phyloP scores from a whole-genome alignment of 2,797 vertebrate species.

The Ispidina picta region DNA sequence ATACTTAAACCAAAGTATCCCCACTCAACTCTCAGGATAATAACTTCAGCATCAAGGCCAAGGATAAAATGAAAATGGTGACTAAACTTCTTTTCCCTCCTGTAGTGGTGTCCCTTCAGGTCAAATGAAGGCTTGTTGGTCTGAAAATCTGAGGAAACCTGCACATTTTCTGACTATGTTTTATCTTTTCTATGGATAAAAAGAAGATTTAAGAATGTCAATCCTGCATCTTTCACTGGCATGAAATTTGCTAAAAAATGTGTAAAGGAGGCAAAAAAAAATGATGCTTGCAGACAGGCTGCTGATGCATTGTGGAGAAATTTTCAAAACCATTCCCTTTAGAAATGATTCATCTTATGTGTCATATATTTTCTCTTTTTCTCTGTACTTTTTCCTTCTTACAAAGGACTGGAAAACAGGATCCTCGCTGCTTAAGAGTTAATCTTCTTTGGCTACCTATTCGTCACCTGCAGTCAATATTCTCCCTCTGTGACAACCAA shows the following conservation, averaged over 20 bases:
- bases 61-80: not conserved
- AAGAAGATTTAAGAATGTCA: slow-evolving; percentile 36
- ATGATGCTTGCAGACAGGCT: slow-evolving; percentile 13
- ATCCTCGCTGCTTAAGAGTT: slow-evolving; percentile 45
- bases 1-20: not conserved
- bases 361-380: not conserved
- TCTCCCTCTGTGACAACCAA: not conserved
- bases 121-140: not conserved
- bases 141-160: slow-evolving; percentile 23
- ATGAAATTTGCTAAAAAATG: slow-evolving; percentile 41
- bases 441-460: slow-evolving; percentile 49
- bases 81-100: not conserved
- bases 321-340: slow-evolving; percentile 38
- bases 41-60: not conserved
- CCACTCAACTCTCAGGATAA: not conserved
- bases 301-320: slow-evolving; percentile 16
- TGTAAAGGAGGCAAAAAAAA: not conserved
- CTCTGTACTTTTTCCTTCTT: slow-evolving; percentile 5
- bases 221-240: slow-evolving; percentile 16
- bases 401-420: slow-evolving; percentile 52
- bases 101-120: not conserved
- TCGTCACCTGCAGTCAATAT: slow-evolving; percentile 52
- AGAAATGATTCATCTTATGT: slow-evolving; percentile 38
- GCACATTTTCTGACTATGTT: not conserved
- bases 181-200: slow-evolving; percentile 31